Conservation (phyloP, 2,888 invertebrate genomes). For the Kuschelorhynchus macadamiae region DNA sequence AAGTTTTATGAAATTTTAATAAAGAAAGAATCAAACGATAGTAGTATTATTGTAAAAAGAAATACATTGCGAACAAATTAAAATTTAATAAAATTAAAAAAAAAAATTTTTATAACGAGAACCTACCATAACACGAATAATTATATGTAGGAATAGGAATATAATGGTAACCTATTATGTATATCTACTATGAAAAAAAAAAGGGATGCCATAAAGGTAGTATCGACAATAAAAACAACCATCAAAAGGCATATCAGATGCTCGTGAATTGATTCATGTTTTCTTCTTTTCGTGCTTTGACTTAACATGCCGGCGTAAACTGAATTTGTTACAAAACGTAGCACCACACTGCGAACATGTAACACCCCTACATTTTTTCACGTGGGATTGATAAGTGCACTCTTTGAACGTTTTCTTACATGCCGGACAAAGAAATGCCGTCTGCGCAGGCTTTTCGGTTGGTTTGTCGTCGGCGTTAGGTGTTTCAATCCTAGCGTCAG, state of each 20-base stretch:
- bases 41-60: no score
- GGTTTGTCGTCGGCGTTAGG: background rate
- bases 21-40: no score
- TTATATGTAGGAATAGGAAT: background rate
- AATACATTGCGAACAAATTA: no score
- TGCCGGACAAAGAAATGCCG: constrained; percentile 2
- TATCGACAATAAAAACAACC: background rate
- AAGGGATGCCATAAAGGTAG: constrained; percentile 1
- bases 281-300: background rate
- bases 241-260: no score
- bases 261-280: no score
- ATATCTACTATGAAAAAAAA: background rate
- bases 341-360: background rate
- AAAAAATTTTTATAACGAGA: background rate
- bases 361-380: background rate
- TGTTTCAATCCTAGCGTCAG: no score
- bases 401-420: background rate
- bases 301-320: constrained; percentile 5
- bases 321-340: constrained; percentile 4
- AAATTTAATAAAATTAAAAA: no score
- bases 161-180: background rate
- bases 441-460: constrained; percentile 3
- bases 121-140: background rate
- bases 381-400: background rate
- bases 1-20: no score